These are phyloP conservation scores for Nymphalis c-album DNA, from an alignment of 2,888 invertebrate genomes.

Conservation along the genomic window DNA sequence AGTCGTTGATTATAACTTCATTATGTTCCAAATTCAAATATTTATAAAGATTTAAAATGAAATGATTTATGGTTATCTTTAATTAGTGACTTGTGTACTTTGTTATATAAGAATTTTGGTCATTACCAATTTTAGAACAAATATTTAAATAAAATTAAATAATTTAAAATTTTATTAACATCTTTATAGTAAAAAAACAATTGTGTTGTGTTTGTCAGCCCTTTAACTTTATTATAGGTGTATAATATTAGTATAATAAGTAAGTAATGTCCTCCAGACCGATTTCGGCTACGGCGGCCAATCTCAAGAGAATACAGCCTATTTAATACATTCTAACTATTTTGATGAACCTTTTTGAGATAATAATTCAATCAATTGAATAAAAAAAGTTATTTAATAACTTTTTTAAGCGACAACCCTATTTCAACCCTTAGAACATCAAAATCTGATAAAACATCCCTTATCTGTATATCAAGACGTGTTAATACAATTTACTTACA, in stretches of 20 bases:
- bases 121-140: neutral
- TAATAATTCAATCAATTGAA: neutral
- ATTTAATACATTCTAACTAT: too few relatives aligned
- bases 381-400: neutral
- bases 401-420: slow-evolving; percentile 41
- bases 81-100: slow-evolving; percentile 1
- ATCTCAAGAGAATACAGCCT: too few relatives aligned
- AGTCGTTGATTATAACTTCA: slow-evolving; percentile 13
- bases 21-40: slow-evolving; percentile 5
- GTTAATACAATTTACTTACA: slow-evolving; percentile 32
- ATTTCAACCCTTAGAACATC: slow-evolving; percentile 33
- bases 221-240: too few relatives aligned
- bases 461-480: slow-evolving; percentile 35
- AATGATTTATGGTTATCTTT: slow-evolving; percentile 17
- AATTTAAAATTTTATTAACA: too few relatives aligned
- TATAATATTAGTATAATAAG: too few relatives aligned
- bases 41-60: slow-evolving; percentile 5
- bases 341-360: neutral
- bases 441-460: slow-evolving; percentile 47
- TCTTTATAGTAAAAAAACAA: too few relatives aligned
- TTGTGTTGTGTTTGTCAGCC: too few relatives aligned
- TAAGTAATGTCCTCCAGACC: too few relatives aligned
- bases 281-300: too few relatives aligned
- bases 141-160: neutral
- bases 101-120: neutral